phyloP scores from a whole-genome alignment of 2,113 vertebrate species.

The Cheirogaleus medius region DNA sequence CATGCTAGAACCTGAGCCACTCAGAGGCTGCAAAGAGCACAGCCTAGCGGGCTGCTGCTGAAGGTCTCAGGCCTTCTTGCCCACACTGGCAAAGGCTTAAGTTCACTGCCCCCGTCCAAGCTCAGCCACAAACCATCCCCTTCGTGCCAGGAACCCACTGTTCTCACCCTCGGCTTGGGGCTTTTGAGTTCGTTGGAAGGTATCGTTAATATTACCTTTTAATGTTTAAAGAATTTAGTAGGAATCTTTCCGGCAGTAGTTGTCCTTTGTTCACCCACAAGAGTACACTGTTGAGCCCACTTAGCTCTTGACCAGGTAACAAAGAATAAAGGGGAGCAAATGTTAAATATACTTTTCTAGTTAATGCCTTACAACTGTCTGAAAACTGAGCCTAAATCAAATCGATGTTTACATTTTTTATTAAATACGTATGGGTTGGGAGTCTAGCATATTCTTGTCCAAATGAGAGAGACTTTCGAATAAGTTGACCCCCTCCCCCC shows the following conservation, averaged over 20 bases:
- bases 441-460: not conserved
- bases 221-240: no score
- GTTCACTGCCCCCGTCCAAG: not conserved
- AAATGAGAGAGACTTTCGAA: not conserved
- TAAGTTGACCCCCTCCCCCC: no score
- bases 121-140: not conserved
- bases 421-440: not conserved
- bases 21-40: not conserved
- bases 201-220: no score
- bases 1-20: not conserved
- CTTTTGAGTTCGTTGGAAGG: not conserved
- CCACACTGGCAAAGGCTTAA: accelerated
- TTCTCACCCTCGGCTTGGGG: not conserved
- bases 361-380: conserved; percentile 11
- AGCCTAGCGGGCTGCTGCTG: not conserved
- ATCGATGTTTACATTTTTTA: conserved; percentile 53
- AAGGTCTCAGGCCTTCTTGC: not conserved
- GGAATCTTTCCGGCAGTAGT: not conserved
- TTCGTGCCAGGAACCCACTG: not conserved
- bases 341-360: not conserved
- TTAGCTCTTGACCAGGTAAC: not conserved
- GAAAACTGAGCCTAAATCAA: conserved; percentile 46
- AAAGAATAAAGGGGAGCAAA: not conserved
- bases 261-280: not conserved
- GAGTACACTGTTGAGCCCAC: no score